phyloP scores from a whole-genome alignment of 2,797 vertebrate species.

The Poliocrania exsul region DNA sequence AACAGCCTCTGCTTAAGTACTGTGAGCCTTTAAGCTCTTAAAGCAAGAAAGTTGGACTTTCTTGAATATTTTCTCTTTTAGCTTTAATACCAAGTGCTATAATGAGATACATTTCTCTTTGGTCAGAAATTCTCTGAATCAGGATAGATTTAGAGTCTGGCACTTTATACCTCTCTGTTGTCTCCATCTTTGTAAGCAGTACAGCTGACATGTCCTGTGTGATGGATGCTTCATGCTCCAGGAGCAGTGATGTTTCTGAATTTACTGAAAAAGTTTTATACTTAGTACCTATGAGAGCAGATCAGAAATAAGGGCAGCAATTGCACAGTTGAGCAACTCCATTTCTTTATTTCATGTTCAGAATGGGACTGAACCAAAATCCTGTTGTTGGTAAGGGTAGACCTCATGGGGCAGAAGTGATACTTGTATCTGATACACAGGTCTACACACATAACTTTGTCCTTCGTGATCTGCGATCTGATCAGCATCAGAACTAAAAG shows the following conservation, averaged over 20 bases:
- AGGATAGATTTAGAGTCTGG: background rate
- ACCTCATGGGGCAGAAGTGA: background rate
- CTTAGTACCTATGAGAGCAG: background rate
- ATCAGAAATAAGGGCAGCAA: background rate
- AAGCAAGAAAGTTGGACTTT: background rate
- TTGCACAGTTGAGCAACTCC: background rate
- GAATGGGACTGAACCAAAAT: constrained; percentile 58
- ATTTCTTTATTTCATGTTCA: background rate
- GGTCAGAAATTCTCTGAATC: background rate
- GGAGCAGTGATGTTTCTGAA: background rate
- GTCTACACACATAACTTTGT: background rate
- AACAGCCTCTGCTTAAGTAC: background rate
- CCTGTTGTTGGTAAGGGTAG: background rate
- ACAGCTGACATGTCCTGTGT: background rate
- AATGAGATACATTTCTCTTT: background rate
- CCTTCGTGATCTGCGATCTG: background rate
- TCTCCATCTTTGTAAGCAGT: background rate
- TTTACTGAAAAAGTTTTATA: background rate
- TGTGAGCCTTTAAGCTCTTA: background rate
- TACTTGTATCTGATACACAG: background rate
- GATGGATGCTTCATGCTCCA: background rate
- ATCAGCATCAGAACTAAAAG: background rate
- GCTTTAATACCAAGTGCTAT: background rate
- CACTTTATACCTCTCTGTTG: background rate
- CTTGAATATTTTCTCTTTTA: background rate